Evolutionary conservation across 2,113 vertebrate genomes (phyloP), one percentile per base, ranked within the genome.

Genomic region (Butorides virescens): DNA sequence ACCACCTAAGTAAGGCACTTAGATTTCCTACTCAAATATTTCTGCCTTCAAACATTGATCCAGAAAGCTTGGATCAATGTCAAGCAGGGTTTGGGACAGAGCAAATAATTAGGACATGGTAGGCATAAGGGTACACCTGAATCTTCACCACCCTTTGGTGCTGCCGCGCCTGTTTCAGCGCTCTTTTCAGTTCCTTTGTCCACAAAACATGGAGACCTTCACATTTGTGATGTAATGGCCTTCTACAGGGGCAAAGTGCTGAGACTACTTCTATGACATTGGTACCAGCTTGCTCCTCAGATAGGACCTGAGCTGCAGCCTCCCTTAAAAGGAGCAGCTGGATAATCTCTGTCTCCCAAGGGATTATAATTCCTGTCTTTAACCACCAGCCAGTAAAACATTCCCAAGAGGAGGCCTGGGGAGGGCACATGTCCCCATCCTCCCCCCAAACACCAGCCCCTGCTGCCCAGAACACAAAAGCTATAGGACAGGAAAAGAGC

Each of bases 1-100:
- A 92, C 93, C 91, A 95, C 93, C 86, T 93, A 92, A 62, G 75
- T 34, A 53, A 92, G 52, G 25, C 65, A 65, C 27, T 83, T 68
- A 15, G 19, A 50, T 50, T 88, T 89, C 42, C 50, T 55, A 37
- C 29, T 91, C 34, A 66, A 37, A 87, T 11, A 74, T 27, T 92
- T 77, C 37, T 91, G 15, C 61, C 50, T 93, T 88, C 50, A 86
- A 66, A 62, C 26, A 13, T 44, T 34, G 52, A 63, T 72, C 53
- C 39, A 82, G 61, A 63, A 85, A 78, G 3, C 3, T 90, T 92
- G 39, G 39, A 42, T 76, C 47, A 7, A 12, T 0, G 0, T 72
- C 32, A 72, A 82, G 19, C 19, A 61, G 18, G 5, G 27, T 82
- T 82, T 15, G 15, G 34, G 21, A 73, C 10, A 80, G 58, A 79